Evolutionary conservation across 1,140 invertebrate species (phyloP).

Genomic region (Asobara japonica): DNA sequence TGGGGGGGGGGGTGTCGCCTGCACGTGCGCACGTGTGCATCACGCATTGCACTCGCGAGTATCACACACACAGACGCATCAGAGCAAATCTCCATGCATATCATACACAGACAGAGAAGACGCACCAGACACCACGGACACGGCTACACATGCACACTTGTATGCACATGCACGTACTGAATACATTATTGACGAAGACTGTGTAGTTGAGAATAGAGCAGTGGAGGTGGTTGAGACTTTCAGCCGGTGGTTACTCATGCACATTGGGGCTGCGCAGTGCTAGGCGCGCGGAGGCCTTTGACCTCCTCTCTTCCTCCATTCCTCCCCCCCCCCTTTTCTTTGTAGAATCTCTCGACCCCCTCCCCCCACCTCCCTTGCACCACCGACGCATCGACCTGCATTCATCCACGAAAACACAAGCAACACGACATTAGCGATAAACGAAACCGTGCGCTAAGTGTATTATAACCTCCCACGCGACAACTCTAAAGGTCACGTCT

Average conservation of each 20-base stretch:
- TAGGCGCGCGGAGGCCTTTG: conserved; percentile 61
- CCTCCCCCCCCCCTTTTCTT: conserved; percentile 33
- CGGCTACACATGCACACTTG: neutral
- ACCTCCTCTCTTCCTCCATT: conserved; percentile 53
- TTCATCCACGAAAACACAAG: conserved; percentile 48
- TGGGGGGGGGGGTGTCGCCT: neutral
- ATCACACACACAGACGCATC: conserved; percentile 19
- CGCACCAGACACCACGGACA: neutral
- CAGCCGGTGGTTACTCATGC: conserved; percentile 59
- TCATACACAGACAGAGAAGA: neutral
- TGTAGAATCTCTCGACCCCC: conserved; percentile 24
- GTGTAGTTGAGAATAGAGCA: neutral
- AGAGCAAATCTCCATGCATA: neutral
- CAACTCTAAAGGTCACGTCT: conserved; percentile 61
- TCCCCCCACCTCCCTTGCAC: neutral
- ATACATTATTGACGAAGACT: conserved; percentile 4
- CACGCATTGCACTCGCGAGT: conserved; percentile 4
- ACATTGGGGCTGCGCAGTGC: conserved; percentile 51
- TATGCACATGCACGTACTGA: neutral
- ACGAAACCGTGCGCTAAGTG: conserved; percentile 62
- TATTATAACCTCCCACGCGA: conserved; percentile 62
- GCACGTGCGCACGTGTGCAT: conserved; percentile 24
- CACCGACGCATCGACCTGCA: conserved; percentile 53
- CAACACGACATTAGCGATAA: conserved; percentile 50
- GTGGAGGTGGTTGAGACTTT: conserved; percentile 40